Conservation (phyloP, 1,140 invertebrate species). For the Aphaenogaster ashmeadi region DNA sequence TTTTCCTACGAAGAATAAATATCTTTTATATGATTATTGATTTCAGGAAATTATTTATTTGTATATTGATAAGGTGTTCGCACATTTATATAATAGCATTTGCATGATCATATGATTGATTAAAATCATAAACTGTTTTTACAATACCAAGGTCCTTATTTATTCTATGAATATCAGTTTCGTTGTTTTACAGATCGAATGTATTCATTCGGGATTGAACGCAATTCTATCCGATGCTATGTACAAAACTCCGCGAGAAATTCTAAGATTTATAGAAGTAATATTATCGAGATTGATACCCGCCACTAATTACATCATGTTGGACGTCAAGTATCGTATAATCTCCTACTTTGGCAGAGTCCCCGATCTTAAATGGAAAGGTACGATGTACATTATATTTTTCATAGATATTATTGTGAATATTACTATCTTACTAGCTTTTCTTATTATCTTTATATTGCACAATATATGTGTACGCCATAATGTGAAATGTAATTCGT, state of each 20-base stretch:
- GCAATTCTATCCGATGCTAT: conserved; percentile 69
- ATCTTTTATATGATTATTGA: background rate
- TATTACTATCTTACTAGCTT: background rate
- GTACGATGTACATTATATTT: conserved; percentile 64
- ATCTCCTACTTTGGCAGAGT: conserved; percentile 80
- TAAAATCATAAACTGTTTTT: background rate
- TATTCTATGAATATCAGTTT: conserved; percentile 12
- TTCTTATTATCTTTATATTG: conserved; percentile 24
- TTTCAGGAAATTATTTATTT: conserved; percentile 3
- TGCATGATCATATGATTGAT: background rate
- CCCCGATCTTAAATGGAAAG: conserved; percentile 75
- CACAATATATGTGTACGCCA: background rate
- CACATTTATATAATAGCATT: background rate
- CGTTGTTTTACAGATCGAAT: conserved; percentile 74
- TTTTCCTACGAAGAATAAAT: background rate
- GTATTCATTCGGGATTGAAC: conserved; percentile 76
- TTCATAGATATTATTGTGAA: background rate
- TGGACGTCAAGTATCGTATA: conserved; percentile 80
- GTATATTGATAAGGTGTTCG: background rate
- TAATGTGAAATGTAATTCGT: conserved; percentile 32
- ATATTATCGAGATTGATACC: conserved; percentile 77
- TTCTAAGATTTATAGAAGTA: conserved; percentile 74
- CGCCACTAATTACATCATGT: conserved; percentile 76
- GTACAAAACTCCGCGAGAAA: conserved; percentile 71
- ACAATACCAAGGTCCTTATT: conserved; percentile 2